Conservation (phyloP, 1,140 invertebrate genomes). For the Drosophila bocqueti region DNA sequence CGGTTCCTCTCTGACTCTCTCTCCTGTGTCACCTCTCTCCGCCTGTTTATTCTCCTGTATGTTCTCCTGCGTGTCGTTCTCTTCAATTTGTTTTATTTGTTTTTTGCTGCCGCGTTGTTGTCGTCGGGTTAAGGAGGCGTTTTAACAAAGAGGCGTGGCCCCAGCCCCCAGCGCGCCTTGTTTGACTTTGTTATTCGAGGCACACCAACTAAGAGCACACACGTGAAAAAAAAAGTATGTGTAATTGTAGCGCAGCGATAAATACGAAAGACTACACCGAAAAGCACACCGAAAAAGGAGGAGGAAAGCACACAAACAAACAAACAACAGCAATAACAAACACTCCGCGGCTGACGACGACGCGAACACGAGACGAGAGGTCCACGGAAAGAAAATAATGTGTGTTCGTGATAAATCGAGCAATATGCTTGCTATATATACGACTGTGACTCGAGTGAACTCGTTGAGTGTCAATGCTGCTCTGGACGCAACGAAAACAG, state of each 20-base stretch:
- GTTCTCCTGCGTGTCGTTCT: conserved; percentile 18
- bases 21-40: conserved; percentile 8
- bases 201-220: conserved; percentile 38
- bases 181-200: conserved; percentile 72
- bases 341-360: conserved; percentile 23
- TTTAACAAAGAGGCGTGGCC: conserved; percentile 21
- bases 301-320: conserved; percentile 11
- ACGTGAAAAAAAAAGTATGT: conserved; percentile 39
- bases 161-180: conserved; percentile 13
- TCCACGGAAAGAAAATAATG: conserved; percentile 19
- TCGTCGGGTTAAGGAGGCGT: conserved; percentile 18
- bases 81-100: conserved; percentile 62
- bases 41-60: conserved; percentile 13
- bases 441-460: background rate
- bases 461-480: too few relatives aligned
- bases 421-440: background rate
- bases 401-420: conserved; percentile 12
- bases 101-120: conserved; percentile 5
- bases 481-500: too few relatives aligned
- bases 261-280: conserved; percentile 29
- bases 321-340: conserved; percentile 36
- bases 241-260: conserved; percentile 33
- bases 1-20: conserved; percentile 2
- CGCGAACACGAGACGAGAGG: conserved; percentile 14
- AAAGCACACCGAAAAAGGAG: conserved; percentile 22